Base-by-base conservation (phyloP, 2,113 vertebrate genomes). In the Bufo gargarizans region DNA sequence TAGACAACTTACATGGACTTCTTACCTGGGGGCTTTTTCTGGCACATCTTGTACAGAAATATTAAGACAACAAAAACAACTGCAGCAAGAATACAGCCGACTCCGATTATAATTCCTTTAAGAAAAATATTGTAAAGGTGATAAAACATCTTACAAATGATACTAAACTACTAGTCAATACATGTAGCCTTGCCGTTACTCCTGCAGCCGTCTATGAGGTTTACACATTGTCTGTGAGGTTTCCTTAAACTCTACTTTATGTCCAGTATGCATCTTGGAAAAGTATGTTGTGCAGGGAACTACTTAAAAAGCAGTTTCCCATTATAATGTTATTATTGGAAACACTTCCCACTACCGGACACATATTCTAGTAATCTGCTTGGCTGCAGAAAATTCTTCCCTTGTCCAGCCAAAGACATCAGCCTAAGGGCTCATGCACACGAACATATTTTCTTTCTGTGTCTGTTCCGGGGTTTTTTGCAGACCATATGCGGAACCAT, bases 21-120 rank as follows among this genome's bases (percentile, higher is more conserved):
- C 71, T 84, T 92, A 96, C 95, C 95, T 92, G 93, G 93, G 22
- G 93, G 91, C 92, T 91, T 94, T 90, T 93, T 95, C 91, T 92
- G 91, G 90, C 94, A 96, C 90, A 96, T 92, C 90, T 91, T 94
- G 88, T 94, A 95, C 87, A 96, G 91, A 87, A 92, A 93, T 91
- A 95, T 93, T 4, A 80, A 91, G 91, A 95, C 95, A 67, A 92
- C 91, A 78, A 90, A 91, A 50, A 96, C 90, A 78, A 94, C 92
- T 79, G 93, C 93, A 77, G 94, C 94, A 90, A 95, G 59, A 65
- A 94, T 92, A 87, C 95, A 95, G 61, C 95, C 93, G 59, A 96
- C 63, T 0, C 95, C 94, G 91, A 96, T 91, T 90, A 94, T 93
- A 89, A 96, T 20, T 4, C 86, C 95, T 96, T 88, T 65, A 92